A percentile compares a stretch with the other conserved stretches of the same genome.
Conservation (phyloP, 2,113 vertebrate species). For the Pionites leucogaster region DNA sequence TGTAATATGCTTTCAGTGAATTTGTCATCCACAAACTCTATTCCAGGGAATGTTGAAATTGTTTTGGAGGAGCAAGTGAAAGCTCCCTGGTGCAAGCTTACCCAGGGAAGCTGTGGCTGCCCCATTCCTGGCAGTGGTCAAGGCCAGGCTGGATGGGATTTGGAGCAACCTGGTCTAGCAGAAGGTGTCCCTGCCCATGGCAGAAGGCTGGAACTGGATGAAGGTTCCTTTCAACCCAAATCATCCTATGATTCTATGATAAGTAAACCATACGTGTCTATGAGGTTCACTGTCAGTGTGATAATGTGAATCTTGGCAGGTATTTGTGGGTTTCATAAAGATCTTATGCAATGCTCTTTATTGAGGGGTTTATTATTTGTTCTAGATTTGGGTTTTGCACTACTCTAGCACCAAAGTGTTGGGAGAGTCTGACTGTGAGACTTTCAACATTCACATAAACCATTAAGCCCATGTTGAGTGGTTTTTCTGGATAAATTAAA, state of each 20-base stretch:
- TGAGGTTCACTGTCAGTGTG: background rate
- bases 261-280: rapidly evolving
- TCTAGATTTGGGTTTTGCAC: background rate
- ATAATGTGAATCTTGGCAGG: background rate
- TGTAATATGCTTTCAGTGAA: background rate
- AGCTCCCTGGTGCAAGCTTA: background rate
- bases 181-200: background rate
- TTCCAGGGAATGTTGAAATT: background rate
- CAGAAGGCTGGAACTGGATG: background rate
- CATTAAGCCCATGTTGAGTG: rapidly evolving
- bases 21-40: background rate
- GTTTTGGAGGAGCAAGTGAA: background rate
- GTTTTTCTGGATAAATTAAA: background rate
- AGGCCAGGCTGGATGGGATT: background rate
- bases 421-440: background rate
- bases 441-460: background rate
- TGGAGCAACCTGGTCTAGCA: background rate
- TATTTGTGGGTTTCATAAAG: background rate
- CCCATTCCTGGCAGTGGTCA: background rate
- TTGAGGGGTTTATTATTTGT: background rate
- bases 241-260: background rate
- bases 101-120: background rate
- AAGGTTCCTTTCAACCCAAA: background rate
- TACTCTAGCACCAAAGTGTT: background rate
- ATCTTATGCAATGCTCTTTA: background rate